phyloP scores from a whole-genome alignment of 1,140 invertebrate species.

The Mizuhopecten yessoensis region DNA sequence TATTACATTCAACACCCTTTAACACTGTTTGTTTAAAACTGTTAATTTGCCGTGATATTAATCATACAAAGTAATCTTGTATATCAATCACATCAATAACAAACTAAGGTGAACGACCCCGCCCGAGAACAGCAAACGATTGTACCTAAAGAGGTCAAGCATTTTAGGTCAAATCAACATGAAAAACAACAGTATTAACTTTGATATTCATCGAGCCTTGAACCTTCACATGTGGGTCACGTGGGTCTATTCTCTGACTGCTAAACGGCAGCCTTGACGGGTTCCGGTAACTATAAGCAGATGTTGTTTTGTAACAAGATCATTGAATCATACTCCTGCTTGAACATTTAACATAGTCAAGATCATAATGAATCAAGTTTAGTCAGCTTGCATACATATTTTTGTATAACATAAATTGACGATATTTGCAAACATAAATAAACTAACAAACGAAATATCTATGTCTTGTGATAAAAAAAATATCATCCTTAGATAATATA shows the following conservation, averaged over 20 bases:
- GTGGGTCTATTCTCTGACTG: neutral
- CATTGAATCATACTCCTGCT: neutral
- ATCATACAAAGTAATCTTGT: neutral
- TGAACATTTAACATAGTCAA: neutral
- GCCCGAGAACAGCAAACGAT: neutral
- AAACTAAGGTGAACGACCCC: neutral
- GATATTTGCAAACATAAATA: too few relatives aligned
- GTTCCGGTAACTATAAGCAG: neutral
- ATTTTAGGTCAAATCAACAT: constrained; percentile 10
- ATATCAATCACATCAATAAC: neutral
- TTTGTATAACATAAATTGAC: too few relatives aligned
- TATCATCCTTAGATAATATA: too few relatives aligned
- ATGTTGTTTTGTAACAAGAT: constrained; percentile 8
- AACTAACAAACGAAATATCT: too few relatives aligned
- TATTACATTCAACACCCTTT: too few relatives aligned
- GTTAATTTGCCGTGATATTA: too few relatives aligned
- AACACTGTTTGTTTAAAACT: too few relatives aligned
- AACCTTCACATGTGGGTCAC: constrained; percentile 3
- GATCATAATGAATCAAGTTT: too few relatives aligned
- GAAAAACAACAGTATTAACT: constrained; percentile 12
- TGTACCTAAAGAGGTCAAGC: neutral
- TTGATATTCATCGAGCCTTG: neutral
- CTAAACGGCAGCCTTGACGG: neutral
- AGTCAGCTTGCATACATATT: neutral
- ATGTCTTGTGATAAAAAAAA: too few relatives aligned